Conservation (phyloP, 2,888 invertebrate species). For the Odontomyia ornata region DNA sequence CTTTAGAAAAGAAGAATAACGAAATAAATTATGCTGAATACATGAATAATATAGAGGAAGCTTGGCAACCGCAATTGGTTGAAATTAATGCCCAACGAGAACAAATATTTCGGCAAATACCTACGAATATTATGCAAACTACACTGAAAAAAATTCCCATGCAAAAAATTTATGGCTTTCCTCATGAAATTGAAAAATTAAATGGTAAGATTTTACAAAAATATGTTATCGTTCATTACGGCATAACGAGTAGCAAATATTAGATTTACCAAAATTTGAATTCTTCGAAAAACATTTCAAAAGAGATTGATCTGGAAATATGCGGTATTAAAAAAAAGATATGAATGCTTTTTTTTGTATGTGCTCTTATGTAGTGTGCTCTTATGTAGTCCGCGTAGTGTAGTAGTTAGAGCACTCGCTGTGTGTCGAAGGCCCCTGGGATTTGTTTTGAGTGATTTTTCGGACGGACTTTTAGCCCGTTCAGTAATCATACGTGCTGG, state of each 20-base stretch:
- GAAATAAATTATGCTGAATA: constrained; percentile 22
- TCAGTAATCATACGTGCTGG: too few species aligned
- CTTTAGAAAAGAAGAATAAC: neutral
- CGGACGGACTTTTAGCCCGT: too few species aligned
- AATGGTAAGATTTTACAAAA: neutral
- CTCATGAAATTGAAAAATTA: constrained; percentile 9
- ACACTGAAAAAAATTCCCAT: neutral
- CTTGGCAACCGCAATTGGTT: neutral
- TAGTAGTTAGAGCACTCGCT: too few species aligned
- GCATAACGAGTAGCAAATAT: too few species aligned
- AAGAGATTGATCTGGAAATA: too few species aligned
- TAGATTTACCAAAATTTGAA: neutral
- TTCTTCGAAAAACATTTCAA: neutral
- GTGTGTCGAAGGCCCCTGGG: too few species aligned
- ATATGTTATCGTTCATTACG: neutral
- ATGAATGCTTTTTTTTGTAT: too few species aligned
- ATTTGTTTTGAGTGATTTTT: too few species aligned
- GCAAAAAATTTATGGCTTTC: neutral
- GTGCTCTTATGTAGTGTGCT: too few species aligned
- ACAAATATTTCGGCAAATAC: constrained; percentile 7
- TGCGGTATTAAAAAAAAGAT: too few species aligned
- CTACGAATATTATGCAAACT: neutral
- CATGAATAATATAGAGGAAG: constrained; percentile 23
- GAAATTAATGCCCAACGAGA: neutral
- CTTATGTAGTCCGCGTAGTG: too few species aligned